A percentile compares a stretch with the other conserved stretches of the same genome.
phyloP scores from a whole-genome alignment of 2,113 vertebrate species.

The Tragelaphus strepsiceros region DNA sequence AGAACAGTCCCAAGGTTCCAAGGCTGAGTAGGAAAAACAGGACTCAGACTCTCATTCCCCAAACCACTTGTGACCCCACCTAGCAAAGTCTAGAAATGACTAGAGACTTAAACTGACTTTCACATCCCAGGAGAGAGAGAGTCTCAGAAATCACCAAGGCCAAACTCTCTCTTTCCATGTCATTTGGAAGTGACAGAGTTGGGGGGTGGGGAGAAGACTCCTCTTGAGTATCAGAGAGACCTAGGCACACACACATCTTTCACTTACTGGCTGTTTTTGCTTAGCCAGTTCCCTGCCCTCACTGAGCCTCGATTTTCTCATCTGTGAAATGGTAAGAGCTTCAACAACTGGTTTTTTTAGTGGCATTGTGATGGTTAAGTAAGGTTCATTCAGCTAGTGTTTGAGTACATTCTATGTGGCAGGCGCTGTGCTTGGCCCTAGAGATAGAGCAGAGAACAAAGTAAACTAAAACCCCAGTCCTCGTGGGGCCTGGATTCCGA shows the following conservation, averaged over 20 bases:
- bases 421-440: background rate
- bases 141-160: background rate
- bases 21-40: background rate
- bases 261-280: background rate
- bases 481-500: background rate
- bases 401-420: background rate
- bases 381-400: background rate
- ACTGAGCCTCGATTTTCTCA: background rate
- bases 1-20: background rate
- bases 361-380: background rate
- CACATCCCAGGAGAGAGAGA: background rate
- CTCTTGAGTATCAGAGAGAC: background rate
- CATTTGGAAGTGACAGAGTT: background rate
- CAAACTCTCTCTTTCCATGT: background rate
- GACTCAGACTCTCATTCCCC: background rate
- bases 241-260: background rate
- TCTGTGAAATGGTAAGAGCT: background rate
- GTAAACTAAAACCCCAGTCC: background rate
- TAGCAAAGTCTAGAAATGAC: background rate
- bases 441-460: background rate
- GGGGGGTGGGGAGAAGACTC: background rate
- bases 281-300: background rate
- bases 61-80: background rate
- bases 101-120: background rate
- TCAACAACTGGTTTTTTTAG: no score